Evolutionary conservation across 2,888 invertebrate species (phyloP).

Genomic region (Synergus japonicus): DNA sequence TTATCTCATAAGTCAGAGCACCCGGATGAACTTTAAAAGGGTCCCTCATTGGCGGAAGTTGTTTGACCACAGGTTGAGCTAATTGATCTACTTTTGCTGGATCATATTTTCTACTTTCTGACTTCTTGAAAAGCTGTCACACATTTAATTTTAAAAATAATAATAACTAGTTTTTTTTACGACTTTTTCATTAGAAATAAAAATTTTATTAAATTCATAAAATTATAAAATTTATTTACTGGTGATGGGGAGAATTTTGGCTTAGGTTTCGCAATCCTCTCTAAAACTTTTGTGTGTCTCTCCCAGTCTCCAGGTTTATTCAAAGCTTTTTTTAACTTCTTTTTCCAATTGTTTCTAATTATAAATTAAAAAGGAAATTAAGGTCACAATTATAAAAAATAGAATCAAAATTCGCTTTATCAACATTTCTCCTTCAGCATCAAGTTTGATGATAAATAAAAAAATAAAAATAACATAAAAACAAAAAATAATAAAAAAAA

Average conservation of each 20-base stretch:
- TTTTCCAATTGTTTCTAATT: conserved; percentile 47
- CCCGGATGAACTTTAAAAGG: conserved; percentile 57
- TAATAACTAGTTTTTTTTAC: background rate
- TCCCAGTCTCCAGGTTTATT: conserved; percentile 63
- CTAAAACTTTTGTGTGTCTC: conserved; percentile 59
- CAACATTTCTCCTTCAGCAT: background rate
- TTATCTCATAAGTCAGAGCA: conserved; percentile 63
- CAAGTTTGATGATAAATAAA: background rate
- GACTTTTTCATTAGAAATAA: background rate
- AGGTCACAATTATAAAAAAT: background rate
- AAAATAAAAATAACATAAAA: too few relatives aligned
- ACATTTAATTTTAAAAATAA: background rate
- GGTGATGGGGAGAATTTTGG: conserved; percentile 48
- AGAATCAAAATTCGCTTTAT: background rate
- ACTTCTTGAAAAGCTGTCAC: background rate
- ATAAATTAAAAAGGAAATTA: background rate
- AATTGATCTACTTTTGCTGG: conserved; percentile 54
- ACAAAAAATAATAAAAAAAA: too few relatives aligned
- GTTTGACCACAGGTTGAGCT: conserved; percentile 55
- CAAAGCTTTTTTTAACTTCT: conserved; percentile 59
- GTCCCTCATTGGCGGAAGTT: conserved; percentile 50
- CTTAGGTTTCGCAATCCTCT: conserved; percentile 63
- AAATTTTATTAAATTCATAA: background rate
- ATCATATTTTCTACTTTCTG: conserved; percentile 52
- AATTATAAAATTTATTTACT: conserved; percentile 51